phyloP scores from a whole-genome alignment of 2,797 vertebrate species.

The Melanotaenia pygmaea region DNA sequence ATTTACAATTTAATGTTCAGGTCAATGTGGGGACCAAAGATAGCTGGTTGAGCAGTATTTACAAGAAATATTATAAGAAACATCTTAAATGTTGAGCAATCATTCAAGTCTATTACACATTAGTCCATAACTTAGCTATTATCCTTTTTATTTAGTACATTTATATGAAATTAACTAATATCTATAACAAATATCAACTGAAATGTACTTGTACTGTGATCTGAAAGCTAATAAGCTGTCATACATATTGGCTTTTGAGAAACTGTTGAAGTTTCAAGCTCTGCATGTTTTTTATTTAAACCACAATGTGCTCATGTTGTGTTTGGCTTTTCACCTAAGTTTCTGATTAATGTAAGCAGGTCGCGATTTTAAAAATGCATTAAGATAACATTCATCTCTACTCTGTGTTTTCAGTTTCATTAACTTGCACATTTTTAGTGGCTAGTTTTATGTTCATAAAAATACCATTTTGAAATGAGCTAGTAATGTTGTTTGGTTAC shows the following conservation, averaged over 20 bases:
- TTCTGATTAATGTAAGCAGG: not conserved
- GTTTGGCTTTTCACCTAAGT: not conserved
- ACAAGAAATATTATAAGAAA: not conserved
- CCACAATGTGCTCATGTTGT: too few species aligned
- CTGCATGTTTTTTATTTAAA: not conserved
- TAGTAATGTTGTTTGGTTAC: not conserved
- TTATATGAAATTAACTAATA: not conserved
- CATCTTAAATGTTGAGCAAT: not conserved
- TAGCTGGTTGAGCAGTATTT: not conserved
- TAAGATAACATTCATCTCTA: not conserved
- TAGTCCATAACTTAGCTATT: not conserved
- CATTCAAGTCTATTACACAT: not conserved
- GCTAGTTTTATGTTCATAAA: not conserved
- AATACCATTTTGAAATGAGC: not conserved
- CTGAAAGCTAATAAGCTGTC: not conserved
- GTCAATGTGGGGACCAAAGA: slow-evolving; percentile 14
- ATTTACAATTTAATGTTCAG: slow-evolving; percentile 15
- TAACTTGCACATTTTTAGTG: slow-evolving; percentile 4
- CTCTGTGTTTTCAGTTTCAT: not conserved
- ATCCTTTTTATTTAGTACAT: not conserved
- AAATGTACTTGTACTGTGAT: not conserved
- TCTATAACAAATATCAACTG: not conserved
- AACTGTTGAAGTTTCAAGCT: not conserved
- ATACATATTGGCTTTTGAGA: not conserved
- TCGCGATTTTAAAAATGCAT: not conserved